These are phyloP conservation scores for Enteromius mattozi DNA, from an alignment of 2,797 vertebrate genomes.

Conservation along the genomic window DNA sequence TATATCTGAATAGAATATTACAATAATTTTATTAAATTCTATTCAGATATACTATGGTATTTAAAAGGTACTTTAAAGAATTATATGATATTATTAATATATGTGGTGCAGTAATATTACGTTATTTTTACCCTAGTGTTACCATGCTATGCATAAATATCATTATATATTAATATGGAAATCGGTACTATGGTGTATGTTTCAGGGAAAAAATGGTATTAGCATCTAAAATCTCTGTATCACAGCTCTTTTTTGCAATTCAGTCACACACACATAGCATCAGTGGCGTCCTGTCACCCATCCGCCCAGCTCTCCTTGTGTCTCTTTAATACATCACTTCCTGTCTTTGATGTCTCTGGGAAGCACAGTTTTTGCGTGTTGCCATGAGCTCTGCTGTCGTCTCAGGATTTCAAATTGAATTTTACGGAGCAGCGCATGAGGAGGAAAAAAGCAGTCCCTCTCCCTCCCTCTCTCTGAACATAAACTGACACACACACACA, in stretches of 20 bases:
- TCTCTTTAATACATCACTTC: slow-evolving; percentile 35
- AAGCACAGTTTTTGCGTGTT: slow-evolving; percentile 21
- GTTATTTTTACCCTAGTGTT: not conserved
- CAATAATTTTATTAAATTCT: too few species aligned
- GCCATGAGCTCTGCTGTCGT: slow-evolving; percentile 7
- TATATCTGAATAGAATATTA: too few species aligned
- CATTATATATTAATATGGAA: not conserved
- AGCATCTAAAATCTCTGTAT: not conserved
- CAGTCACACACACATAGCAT: not conserved
- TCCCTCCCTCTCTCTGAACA: not conserved
- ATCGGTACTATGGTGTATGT: not conserved
- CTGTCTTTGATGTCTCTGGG: slow-evolving; percentile 32
- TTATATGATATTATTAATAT: too few species aligned
- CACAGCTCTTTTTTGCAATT: not conserved
- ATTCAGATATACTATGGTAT: not conserved
- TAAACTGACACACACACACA: slow-evolving; percentile 21
- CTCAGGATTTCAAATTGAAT: slow-evolving; percentile 18
- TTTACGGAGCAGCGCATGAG: not conserved
- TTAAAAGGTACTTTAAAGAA: not conserved
- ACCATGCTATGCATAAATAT: not conserved
- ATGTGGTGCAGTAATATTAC: not conserved
- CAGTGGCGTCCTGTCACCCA: not conserved
- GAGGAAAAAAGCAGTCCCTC: not conserved
- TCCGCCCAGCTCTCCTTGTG: slow-evolving; percentile 7
- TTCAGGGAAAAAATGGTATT: not conserved